phyloP scores from a whole-genome alignment of 2,888 invertebrate genomes.

The Lasioglossum leucozonium region DNA sequence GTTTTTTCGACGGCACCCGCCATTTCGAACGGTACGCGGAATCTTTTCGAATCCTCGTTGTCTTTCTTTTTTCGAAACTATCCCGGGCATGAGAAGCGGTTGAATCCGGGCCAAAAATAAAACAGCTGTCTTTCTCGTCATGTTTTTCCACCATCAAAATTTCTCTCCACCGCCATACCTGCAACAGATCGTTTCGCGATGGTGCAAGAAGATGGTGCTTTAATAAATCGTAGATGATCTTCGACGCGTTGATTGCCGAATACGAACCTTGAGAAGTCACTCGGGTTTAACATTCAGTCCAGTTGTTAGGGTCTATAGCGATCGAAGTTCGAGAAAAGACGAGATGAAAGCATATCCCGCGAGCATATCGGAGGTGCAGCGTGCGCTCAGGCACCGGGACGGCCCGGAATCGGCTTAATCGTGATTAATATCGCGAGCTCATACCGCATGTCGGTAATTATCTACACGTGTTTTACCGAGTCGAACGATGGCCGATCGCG shows the following conservation, averaged over 20 bases:
- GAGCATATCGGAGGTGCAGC: conserved; percentile 23
- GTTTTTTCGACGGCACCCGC: conserved; percentile 43
- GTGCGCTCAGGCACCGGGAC: conserved; percentile 54
- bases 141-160: neutral
- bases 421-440: conserved; percentile 79
- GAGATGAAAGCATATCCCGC: conserved; percentile 1
- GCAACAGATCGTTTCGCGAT: neutral
- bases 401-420: conserved; percentile 78
- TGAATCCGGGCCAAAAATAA: neutral
- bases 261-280: neutral
- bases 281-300: neutral
- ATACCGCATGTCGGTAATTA: conserved; percentile 78
- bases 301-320: neutral
- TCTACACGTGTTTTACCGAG: conserved; percentile 78
- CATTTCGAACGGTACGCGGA: conserved; percentile 30
- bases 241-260: no score
- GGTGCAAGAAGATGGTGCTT: neutral
- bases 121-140: neutral
- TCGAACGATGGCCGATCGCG: conserved; percentile 66
- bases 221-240: neutral
- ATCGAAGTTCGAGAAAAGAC: neutral
- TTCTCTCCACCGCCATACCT: no score
- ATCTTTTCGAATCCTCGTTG: conserved; percentile 26
- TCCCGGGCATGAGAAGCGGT: neutral
- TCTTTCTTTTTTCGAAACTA: conserved; percentile 2